Evolutionary conservation across 2,797 vertebrate species (phyloP).

Genomic region (Bovichtus variegatus): DNA sequence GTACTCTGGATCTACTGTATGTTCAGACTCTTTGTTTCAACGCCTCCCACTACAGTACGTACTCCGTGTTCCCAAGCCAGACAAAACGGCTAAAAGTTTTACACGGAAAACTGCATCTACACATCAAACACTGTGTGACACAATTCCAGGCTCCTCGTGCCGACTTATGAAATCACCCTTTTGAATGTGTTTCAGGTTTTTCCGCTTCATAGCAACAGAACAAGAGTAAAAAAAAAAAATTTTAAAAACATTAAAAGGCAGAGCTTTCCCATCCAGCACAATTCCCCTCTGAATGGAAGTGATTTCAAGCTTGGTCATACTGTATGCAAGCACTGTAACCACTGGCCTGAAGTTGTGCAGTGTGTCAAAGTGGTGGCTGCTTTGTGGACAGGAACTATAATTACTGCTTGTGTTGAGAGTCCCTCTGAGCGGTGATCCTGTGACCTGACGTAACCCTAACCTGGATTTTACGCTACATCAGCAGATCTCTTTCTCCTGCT

Average conservation of each 20-base stretch:
- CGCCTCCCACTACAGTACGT: neutral
- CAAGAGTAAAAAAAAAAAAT: neutral
- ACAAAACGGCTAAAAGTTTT: conserved; percentile 15
- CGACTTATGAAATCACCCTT: conserved; percentile 37
- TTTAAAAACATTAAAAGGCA: conserved; percentile 4
- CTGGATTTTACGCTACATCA: conserved; percentile 35
- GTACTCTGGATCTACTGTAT: conserved; percentile 61
- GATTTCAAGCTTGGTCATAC: conserved; percentile 47
- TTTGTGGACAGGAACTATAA: conserved; percentile 67
- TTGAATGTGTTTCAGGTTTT: conserved; percentile 21
- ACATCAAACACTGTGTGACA: conserved; percentile 32
- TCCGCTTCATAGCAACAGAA: conserved; percentile 26
- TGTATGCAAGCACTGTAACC: conserved; percentile 60
- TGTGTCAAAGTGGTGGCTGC: conserved; percentile 61
- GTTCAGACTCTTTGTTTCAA: conserved; percentile 45
- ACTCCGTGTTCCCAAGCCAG: conserved; percentile 21
- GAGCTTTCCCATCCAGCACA: conserved; percentile 7
- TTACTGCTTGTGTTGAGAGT: conserved; percentile 64
- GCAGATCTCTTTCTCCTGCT: conserved; percentile 5
- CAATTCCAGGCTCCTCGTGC: conserved; percentile 6
- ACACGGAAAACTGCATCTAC: conserved; percentile 47
- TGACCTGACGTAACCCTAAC: conserved; percentile 69
- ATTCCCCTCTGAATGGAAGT: conserved; percentile 32
- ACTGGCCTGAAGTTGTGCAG: conserved; percentile 58
- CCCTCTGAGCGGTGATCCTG: conserved; percentile 38